Percentiles rank a stretch among this genome's conserved stretches.
phyloP scores from a whole-genome alignment of 2,113 vertebrate species.

The Eubucco bourcierii region DNA sequence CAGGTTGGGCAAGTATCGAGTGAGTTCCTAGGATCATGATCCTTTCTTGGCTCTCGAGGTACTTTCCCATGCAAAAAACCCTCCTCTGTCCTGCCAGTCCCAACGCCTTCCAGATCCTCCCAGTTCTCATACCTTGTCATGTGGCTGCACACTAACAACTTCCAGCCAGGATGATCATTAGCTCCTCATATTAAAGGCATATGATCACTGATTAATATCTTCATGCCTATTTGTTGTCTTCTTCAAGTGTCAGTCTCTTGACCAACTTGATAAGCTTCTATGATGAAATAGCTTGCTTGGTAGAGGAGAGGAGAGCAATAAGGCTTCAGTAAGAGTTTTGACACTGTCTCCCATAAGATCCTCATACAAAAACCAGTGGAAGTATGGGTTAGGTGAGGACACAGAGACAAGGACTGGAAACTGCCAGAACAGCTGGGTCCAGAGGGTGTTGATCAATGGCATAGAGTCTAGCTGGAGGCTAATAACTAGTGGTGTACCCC shows the following conservation, averaged over 20 bases:
- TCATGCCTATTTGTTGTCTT: background rate
- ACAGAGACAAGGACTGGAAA: background rate
- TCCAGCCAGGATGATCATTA: background rate
- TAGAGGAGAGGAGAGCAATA: background rate
- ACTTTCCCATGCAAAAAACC: constrained; percentile 30
- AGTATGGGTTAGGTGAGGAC: background rate
- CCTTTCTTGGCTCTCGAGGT: constrained; percentile 42
- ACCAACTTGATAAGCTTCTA: background rate
- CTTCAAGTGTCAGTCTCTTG: background rate
- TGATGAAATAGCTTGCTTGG: background rate
- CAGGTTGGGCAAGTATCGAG: constrained; percentile 37
- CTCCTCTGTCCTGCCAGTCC: background rate
- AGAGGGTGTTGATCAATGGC: background rate
- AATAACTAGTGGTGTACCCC: background rate
- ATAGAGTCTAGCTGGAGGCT: background rate
- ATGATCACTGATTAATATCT: background rate
- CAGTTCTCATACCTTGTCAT: background rate
- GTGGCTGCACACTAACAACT: constrained; percentile 3
- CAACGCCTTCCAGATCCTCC: constrained; percentile 14
- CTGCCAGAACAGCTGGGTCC: background rate
- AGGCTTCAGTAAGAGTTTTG: background rate
- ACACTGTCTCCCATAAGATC: background rate
- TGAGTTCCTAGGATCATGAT: background rate
- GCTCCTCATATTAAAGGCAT: constrained; percentile 6
- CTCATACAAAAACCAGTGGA: background rate